These are phyloP conservation scores for Nomada flava DNA, from an alignment of 2,888 invertebrate species.

Conservation along the genomic window DNA sequence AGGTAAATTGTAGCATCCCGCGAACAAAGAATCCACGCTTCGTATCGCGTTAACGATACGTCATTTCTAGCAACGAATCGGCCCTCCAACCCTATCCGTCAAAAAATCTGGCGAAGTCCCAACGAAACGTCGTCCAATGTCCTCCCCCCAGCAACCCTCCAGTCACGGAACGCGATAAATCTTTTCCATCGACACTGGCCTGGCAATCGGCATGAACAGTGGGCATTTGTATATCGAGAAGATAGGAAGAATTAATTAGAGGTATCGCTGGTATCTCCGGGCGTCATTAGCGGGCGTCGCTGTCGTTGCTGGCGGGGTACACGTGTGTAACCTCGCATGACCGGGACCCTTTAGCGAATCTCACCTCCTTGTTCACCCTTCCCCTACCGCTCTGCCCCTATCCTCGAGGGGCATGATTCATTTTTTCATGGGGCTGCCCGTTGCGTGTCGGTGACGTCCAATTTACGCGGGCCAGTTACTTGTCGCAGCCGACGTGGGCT, in stretches of 20 bases:
- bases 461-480: constrained; percentile 57
- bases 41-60: neutral
- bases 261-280: constrained; percentile 82
- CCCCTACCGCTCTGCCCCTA: constrained; percentile 43
- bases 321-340: constrained; percentile 78
- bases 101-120: constrained; percentile 13
- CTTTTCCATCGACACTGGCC: constrained; percentile 64
- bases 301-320: constrained; percentile 74
- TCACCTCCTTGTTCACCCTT: constrained; percentile 54
- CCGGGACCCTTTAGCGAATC: constrained; percentile 75
- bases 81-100: neutral
- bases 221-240: constrained; percentile 82
- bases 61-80: neutral
- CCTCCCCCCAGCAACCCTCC: constrained; percentile 40
- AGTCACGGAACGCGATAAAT: constrained; percentile 67
- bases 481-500: constrained; percentile 42
- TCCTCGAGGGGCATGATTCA: constrained; percentile 59
- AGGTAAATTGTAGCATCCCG: too few species aligned
- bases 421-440: constrained; percentile 59
- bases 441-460: constrained; percentile 68
- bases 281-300: constrained; percentile 83
- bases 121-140: constrained; percentile 21
- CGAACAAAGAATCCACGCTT: neutral
- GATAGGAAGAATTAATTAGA: constrained; percentile 84
- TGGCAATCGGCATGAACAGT: constrained; percentile 67